Evolutionary conservation across 1,140 invertebrate species (phyloP), one percentile per base, ranked within the genome.

Genomic region (Araneus ventricosus): DNA sequence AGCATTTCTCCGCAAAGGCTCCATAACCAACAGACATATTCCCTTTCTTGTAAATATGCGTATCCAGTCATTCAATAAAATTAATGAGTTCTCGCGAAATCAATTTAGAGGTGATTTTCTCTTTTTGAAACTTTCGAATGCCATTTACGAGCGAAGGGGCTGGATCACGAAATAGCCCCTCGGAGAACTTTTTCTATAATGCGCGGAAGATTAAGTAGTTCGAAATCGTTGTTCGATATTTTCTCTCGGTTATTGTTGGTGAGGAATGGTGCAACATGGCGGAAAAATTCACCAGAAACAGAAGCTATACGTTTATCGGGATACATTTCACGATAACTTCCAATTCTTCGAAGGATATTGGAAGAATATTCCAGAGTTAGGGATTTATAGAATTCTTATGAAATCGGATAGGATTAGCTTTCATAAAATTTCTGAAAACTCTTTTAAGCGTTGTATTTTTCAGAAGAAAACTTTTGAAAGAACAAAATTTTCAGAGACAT

Each of bases 191-290:
- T 88, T 45, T 30, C 87, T 39, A 41, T 37, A 88, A 88, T 70
- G 39, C 24, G 61, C n/a, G 37, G 87, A 88, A 75, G 87, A 88
- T 88, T 88, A 88, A 70, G 87, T 70, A 88, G 37, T 88, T 70
- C 67, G 87, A 34, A 88, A 88, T 88, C 57, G 87, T 88, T 70
- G 87, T 70, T 88, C 87, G 61, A 88, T 88, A 88, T 88, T 88
- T 88, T 75, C 45, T 34, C 41, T 84, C n/a, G 30, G 34, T 75
- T 75, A 75, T 37, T 75, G 70, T 75, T 75, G 70, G 70, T 34
- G 70, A 75, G 30, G 70, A 30, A 22, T 75, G 63, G 63, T 67
- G 63, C 63, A 67, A 67, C 63, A n/a, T n/a, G 37, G 14, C 70
- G 70, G 70, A 75, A 75, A 75, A 75, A 75, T 75, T 75, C 70